phyloP scores from a whole-genome alignment of 2,797 vertebrate species.

The Pygocentrus nattereri region DNA sequence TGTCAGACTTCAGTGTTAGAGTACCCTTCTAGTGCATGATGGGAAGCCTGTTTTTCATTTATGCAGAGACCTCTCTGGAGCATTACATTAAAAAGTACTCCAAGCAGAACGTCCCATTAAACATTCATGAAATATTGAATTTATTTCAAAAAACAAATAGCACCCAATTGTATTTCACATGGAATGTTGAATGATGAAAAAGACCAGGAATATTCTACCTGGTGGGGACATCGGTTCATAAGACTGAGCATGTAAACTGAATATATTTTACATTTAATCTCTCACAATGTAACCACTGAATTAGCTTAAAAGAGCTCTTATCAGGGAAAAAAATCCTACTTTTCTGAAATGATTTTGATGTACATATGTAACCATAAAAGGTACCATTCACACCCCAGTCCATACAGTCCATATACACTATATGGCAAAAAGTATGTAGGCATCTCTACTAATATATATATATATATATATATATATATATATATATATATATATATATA shows the following conservation, averaged over 20 bases:
- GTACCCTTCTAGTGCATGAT: background rate
- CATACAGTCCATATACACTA: too few relatives aligned
- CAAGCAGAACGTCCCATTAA: conserved; percentile 16
- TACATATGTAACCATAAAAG: too few relatives aligned
- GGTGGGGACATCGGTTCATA: background rate
- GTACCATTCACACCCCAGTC: too few relatives aligned
- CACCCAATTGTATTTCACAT: background rate
- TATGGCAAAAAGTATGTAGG: too few relatives aligned
- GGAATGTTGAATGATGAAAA: conserved; percentile 27
- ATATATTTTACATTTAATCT: background rate
- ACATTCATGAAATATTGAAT: conserved; percentile 35
- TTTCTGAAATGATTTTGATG: too few relatives aligned
- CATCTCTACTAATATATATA: too few relatives aligned
- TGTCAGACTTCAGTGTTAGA: background rate
- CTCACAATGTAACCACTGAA: background rate
- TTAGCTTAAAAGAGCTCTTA: background rate
- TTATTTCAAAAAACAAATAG: conserved; percentile 24
- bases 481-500: too few relatives aligned
- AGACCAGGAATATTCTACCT: background rate
- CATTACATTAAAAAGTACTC: conserved; percentile 10
- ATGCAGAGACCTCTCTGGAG: conserved; percentile 19
- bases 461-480: too few relatives aligned
- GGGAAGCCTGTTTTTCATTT: conserved; percentile 18
- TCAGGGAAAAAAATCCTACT: background rate
- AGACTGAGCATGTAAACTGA: background rate